Base-by-base conservation (phyloP, 2,888 invertebrate species). In the Hirtodrosophila duncani region DNA sequence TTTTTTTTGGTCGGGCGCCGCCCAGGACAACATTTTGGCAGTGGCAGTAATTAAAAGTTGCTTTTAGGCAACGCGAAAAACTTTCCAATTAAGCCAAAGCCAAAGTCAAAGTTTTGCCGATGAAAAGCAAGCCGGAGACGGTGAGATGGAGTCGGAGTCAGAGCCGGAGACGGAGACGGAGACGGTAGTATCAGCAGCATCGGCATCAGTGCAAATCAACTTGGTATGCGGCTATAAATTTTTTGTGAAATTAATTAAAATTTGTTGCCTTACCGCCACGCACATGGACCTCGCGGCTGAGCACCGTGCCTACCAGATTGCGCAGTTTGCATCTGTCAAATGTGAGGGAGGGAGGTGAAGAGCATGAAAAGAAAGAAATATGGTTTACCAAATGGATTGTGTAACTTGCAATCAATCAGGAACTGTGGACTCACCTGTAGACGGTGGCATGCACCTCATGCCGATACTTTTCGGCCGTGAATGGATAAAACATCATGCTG, bases 251-350 rank as follows among this genome's bases (percentile, higher is more conserved):
- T 57, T 56, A 57, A 57, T 55, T 60, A 51, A 48, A 42, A 26
- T 44, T 48, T 60, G 61, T 63, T 56, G 11, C 88, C 90, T 90
- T 88, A 97, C 97, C 96, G 82, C 96, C 96, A 87, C 94, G 92
- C 50, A 96, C 92, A 83, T 93, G 93, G 69, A 96, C 93, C 84
- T 94, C 94, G 70, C 94, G 91, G 77, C 96, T 96, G 72, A 96
- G 89, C 38, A 96, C 91, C 43, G 90, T 89, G 23, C 94, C 94
- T 51, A 93, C 91, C 63, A 90, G 87, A 87, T 93, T 94, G 70
- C 89, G 88, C 33, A 92, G 89, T 66, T 90, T 88, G 82, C 91
- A 89, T 83, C 88, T 87, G 75, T 10, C 46, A 1, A 10, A 16
- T 7, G 7, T 4, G 23, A 21, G 30, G 8, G 3, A n/a, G 8